These are phyloP conservation scores for Tholera decimalis DNA, from an alignment of 2,888 invertebrate genomes.

Conservation along the genomic window DNA sequence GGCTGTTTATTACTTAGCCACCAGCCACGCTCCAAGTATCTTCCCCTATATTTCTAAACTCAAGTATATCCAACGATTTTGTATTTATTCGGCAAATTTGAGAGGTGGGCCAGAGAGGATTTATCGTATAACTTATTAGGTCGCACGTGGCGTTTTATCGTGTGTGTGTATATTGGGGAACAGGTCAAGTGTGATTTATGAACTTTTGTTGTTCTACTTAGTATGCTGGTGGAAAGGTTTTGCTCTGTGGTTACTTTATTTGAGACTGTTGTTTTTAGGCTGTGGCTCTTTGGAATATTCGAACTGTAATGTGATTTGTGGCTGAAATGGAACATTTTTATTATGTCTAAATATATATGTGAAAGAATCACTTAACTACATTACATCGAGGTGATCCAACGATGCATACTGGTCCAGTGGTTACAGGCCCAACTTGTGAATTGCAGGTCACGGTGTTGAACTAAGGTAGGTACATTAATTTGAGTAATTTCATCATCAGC, in stretches of 20 bases:
- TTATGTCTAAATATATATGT: too few relatives aligned
- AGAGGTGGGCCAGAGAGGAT: conserved; percentile 60
- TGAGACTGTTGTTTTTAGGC: not conserved
- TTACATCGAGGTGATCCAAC: too few relatives aligned
- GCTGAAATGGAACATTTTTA: too few relatives aligned
- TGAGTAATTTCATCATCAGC: too few relatives aligned
- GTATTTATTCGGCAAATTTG: conserved; percentile 70
- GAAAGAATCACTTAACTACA: too few relatives aligned
- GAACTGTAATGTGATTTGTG: not conserved
- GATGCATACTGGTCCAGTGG: too few relatives aligned
- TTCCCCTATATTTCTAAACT: conserved; percentile 5
- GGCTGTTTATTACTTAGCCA: too few relatives aligned
- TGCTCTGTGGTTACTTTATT: conserved; percentile 20
- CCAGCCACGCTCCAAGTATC: not conserved
- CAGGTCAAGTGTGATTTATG: conserved; percentile 57
- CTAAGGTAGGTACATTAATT: too few relatives aligned
- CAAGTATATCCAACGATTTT: conserved; percentile 50
- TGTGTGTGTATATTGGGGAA: conserved; percentile 14
- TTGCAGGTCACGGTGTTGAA: too few relatives aligned
- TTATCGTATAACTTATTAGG: conserved; percentile 67
- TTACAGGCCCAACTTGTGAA: too few relatives aligned
- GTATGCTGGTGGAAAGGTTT: conserved; percentile 9
- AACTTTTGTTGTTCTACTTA: conserved; percentile 24
- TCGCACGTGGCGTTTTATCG: conserved; percentile 56
- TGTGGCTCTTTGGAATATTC: not conserved